phyloP scores from a whole-genome alignment of 2,888 invertebrate species.

The Synergus itoensis region DNA sequence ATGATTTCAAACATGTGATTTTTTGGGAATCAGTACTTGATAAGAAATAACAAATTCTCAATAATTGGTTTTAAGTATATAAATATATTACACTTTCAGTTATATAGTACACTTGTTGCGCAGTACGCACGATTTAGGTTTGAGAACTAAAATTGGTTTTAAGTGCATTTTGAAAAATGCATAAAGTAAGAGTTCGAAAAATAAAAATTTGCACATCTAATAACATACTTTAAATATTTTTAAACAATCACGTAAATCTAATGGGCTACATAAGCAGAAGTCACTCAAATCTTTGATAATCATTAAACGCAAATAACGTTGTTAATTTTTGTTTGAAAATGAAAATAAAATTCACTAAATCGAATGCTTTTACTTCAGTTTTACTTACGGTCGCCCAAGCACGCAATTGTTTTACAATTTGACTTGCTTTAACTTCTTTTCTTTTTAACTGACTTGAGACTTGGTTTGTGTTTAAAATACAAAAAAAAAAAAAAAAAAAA shows the following conservation, averaged over 20 bases:
- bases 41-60: not conserved
- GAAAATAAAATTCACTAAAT: not conserved
- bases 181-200: constrained; percentile 27
- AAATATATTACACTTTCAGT: constrained; percentile 62
- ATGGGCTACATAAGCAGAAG: constrained; percentile 18
- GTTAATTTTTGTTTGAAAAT: not conserved
- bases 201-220: constrained; percentile 25
- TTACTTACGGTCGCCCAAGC: constrained; percentile 24
- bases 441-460: constrained; percentile 27
- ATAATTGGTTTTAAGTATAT: constrained; percentile 56
- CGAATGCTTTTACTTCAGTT: not conserved
- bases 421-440: not conserved
- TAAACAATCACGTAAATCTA: not conserved
- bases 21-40: too few relatives aligned
- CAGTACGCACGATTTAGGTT: constrained; percentile 25
- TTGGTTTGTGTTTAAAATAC: constrained; percentile 24
- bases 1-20: not conserved
- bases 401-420: constrained; percentile 16
- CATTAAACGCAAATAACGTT: not conserved
- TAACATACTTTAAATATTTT: constrained; percentile 16
- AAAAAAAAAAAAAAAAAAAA: not conserved
- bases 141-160: constrained; percentile 18
- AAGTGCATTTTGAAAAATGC: constrained; percentile 2
- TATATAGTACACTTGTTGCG: constrained; percentile 61
- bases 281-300: not conserved